These are phyloP conservation scores for Chlamydotis undulata DNA, from an alignment of 2,113 vertebrate genomes.

Conservation along the genomic window DNA sequence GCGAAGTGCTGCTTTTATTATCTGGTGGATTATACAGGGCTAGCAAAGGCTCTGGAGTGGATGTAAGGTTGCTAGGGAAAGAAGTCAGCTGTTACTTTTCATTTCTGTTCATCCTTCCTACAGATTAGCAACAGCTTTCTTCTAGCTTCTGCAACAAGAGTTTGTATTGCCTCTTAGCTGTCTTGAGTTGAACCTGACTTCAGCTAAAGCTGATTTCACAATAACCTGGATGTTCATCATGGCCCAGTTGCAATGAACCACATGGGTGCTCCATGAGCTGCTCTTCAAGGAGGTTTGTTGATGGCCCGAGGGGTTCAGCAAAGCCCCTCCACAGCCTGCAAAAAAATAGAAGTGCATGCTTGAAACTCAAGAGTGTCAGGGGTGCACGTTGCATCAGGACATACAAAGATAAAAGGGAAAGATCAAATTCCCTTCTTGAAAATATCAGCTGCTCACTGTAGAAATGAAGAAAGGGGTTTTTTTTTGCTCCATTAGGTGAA, in stretches of 20 bases:
- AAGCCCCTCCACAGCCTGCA: not conserved
- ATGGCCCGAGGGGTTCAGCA: accelerated
- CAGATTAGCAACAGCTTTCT: not conserved
- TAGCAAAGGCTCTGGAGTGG: not conserved
- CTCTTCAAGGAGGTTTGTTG: not conserved
- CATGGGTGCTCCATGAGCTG: not conserved
- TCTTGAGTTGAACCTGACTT: not conserved
- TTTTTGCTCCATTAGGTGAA: not conserved
- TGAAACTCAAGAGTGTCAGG: not conserved
- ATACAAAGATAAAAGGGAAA: not conserved
- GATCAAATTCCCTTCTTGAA: not conserved
- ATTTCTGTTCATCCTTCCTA: not conserved
- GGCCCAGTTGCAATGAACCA: not conserved
- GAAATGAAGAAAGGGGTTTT: not conserved
- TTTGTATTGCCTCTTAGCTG: not conserved
- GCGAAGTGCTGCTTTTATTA: not conserved
- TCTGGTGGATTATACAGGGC: not conserved
- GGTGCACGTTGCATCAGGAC: not conserved
- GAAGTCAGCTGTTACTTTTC: not conserved
- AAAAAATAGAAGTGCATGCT: not conserved
- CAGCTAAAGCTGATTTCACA: not conserved
- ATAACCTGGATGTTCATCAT: not conserved
- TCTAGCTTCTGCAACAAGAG: not conserved
- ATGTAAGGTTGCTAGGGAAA: not conserved
- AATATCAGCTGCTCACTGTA: not conserved